phyloP scores from a whole-genome alignment of 2,888 invertebrate species.

The Subacronicta megacephala region DNA sequence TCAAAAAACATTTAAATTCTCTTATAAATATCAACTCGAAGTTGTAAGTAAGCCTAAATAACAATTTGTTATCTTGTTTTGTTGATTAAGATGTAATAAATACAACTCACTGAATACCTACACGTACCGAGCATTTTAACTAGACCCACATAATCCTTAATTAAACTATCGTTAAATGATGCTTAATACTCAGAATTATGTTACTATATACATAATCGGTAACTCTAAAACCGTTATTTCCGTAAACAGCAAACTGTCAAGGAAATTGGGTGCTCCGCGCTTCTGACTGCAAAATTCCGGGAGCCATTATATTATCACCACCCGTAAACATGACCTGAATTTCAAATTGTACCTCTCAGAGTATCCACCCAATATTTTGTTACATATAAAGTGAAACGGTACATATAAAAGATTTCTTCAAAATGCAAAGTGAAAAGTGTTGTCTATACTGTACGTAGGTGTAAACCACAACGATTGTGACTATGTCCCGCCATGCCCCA shows the following conservation, averaged over 20 bases:
- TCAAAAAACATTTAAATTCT: too few relatives aligned
- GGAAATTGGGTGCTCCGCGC: conserved; percentile 49
- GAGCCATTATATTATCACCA: conserved; percentile 52
- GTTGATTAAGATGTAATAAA: too few relatives aligned
- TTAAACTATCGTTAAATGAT: neutral
- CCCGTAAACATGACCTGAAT: conserved; percentile 64
- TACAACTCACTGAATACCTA: too few relatives aligned
- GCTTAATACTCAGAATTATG: neutral
- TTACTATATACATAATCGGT: neutral
- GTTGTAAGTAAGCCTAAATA: too few relatives aligned
- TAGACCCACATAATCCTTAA: neutral
- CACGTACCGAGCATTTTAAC: too few relatives aligned
- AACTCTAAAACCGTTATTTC: conserved; percentile 31
- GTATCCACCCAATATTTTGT: conserved; percentile 36
- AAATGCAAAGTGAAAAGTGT: conserved; percentile 30
- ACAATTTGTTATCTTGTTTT: too few relatives aligned
- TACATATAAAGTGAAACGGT: conserved; percentile 42
- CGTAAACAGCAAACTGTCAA: conserved; percentile 35
- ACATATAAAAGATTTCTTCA: conserved; percentile 37
- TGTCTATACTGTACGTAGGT: conserved; percentile 18
- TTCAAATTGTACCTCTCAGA: conserved; percentile 51
- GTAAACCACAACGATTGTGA: conserved; percentile 28
- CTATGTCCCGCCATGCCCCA: conserved; percentile 26
- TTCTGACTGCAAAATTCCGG: conserved; percentile 56
- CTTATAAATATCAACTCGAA: too few relatives aligned